phyloP scores from a whole-genome alignment of 2,797 vertebrate species.

The Picus viridis region DNA sequence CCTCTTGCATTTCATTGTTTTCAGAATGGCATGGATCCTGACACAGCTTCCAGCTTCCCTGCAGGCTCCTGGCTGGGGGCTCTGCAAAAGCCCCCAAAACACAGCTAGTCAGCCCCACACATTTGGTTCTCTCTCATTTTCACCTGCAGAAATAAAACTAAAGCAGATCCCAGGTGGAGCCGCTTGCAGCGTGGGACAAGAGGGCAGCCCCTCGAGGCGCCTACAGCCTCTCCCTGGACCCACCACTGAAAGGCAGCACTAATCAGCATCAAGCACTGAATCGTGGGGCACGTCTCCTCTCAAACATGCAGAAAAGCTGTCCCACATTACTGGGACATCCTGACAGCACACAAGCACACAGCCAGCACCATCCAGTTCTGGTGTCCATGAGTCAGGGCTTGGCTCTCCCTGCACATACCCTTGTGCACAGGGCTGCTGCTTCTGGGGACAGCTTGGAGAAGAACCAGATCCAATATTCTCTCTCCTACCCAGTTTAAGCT shows the following conservation, averaged over 20 bases:
- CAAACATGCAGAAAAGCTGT: accelerated
- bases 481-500: background rate
- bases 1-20: background rate
- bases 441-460: background rate
- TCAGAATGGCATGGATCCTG: background rate
- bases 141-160: background rate
- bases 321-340: accelerated
- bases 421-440: background rate
- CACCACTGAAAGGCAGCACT: background rate
- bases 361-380: background rate
- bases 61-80: background rate
- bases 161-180: background rate
- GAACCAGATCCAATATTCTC: background rate
- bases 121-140: background rate
- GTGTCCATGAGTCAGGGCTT: accelerated
- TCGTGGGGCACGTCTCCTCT: background rate
- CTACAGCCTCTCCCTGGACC: background rate
- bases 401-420: background rate
- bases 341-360: background rate
- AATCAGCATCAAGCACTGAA: background rate
- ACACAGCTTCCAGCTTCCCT: accelerated
- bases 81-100: accelerated
- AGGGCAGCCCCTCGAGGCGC: accelerated
- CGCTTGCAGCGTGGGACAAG: background rate
- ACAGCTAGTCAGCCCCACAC: background rate